These are phyloP conservation scores for Tinea trinotella DNA, from an alignment of 2,888 invertebrate genomes.

Conservation along the genomic window DNA sequence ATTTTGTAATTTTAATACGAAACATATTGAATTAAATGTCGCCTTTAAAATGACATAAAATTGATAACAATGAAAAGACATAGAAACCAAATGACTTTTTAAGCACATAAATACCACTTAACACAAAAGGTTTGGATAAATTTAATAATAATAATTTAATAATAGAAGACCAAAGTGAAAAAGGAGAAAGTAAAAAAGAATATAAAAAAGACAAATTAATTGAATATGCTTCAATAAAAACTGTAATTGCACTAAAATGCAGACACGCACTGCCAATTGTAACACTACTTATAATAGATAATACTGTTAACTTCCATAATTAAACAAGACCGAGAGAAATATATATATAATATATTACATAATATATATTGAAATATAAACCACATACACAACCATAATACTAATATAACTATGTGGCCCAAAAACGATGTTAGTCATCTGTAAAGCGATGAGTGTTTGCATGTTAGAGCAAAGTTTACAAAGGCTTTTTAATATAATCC, in stretches of 20 bases:
- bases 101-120: conserved; percentile 15
- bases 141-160: neutral
- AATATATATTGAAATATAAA: conserved; percentile 49
- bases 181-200: neutral
- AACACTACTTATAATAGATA: neutral
- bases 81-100: conserved; percentile 22
- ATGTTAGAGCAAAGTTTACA: conserved; percentile 73
- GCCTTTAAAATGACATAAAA: neutral
- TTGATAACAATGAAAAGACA: conserved; percentile 17
- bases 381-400: conserved; percentile 66
- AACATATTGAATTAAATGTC: conserved; percentile 67
- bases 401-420: conserved; percentile 39
- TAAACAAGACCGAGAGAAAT: conserved; percentile 47
- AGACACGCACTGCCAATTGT: conserved; percentile 70
- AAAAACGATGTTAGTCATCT: conserved; percentile 68
- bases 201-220: conserved; percentile 37
- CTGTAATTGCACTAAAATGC: conserved; percentile 72
- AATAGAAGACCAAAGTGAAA: neutral
- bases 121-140: neutral
- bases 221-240: conserved; percentile 60
- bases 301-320: conserved; percentile 8
- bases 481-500: conserved; percentile 32
- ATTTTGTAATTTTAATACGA: conserved; percentile 23
- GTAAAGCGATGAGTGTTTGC: conserved; percentile 74
- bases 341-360: conserved; percentile 60